Evolutionary conservation across 1,140 invertebrate genomes (phyloP).

Genomic region (Micrasema longulum): DNA sequence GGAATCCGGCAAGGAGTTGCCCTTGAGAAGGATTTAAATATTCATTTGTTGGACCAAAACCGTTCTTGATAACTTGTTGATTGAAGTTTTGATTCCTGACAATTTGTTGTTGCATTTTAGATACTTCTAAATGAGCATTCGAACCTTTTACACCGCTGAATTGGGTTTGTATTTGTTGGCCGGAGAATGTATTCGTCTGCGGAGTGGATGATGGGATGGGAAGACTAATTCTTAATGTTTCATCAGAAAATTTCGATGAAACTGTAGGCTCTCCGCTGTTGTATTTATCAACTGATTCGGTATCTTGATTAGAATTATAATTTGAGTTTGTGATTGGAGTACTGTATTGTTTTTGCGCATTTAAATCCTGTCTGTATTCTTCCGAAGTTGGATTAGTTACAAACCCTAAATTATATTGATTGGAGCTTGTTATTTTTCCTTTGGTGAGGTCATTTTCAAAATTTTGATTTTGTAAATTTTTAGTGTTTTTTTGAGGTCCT

Average conservation of each 20-base stretch:
- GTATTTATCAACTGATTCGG: not conserved
- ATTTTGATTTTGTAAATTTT: not conserved
- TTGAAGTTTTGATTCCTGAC: not conserved
- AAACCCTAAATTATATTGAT: not conserved
- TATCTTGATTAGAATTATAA: not conserved
- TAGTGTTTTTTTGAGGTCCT: conserved; percentile 12
- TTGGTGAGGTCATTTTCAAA: no score
- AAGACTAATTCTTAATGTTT: not conserved
- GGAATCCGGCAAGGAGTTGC: not conserved
- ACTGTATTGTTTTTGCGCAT: not conserved
- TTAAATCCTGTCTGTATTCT: not conserved
- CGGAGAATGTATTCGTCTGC: not conserved
- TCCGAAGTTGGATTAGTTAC: not conserved
- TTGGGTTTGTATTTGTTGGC: not conserved
- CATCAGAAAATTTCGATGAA: not conserved
- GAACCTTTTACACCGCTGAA: conserved; percentile 1
- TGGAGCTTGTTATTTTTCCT: no score
- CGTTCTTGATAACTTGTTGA: conserved; percentile 11
- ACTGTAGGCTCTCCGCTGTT: conserved; percentile 7
- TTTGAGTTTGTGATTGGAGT: not conserved
- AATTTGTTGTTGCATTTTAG: conserved; percentile 9
- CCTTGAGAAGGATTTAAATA: no score
- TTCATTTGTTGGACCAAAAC: not conserved
- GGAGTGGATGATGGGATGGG: not conserved
- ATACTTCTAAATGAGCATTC: conserved; percentile 3